Conservation (phyloP, 2,797 vertebrate genomes). For the Microchirus variegatus region DNA sequence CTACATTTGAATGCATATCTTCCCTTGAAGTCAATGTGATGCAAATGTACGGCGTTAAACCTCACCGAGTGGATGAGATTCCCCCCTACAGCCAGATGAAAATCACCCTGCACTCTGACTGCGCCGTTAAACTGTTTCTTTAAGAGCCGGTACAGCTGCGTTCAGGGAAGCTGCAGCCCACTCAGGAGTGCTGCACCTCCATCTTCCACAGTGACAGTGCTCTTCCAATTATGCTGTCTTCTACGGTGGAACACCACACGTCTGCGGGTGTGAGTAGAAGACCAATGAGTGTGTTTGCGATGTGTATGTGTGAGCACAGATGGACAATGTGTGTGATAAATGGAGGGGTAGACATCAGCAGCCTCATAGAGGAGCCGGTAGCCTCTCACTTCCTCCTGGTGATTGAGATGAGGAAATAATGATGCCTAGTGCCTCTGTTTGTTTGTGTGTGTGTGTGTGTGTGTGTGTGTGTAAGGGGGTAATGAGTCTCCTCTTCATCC, state of each 20-base stretch:
- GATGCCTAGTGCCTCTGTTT: constrained; percentile 56
- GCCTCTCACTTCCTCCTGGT: constrained; percentile 52
- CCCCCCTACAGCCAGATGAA: constrained; percentile 26
- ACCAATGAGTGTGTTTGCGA: not conserved
- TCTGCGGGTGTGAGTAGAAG: constrained; percentile 32
- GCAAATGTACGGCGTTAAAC: constrained; percentile 33
- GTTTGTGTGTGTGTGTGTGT: constrained; percentile 19
- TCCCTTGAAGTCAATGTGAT: constrained; percentile 30
- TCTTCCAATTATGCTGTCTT: constrained; percentile 57
- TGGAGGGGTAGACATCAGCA: constrained; percentile 58
- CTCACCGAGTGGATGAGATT: constrained; percentile 22
- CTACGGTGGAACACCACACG: constrained; percentile 28
- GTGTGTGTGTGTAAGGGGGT: constrained; percentile 36
- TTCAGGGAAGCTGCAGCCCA: constrained; percentile 23
- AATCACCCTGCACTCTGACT: constrained; percentile 29
- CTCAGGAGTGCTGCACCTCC: constrained; percentile 48
- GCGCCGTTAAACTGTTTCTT: constrained; percentile 34
- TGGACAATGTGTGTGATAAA: constrained; percentile 61
- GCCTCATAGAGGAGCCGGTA: constrained; percentile 46
- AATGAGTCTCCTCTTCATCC: constrained; percentile 79
- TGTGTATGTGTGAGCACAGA: constrained; percentile 1
- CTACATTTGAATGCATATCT: constrained; percentile 21
- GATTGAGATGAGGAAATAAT: constrained; percentile 75
- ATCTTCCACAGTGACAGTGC: constrained; percentile 49
- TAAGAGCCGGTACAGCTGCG: constrained; percentile 27